These are phyloP conservation scores for Falco peregrinus DNA, from an alignment of 2,797 vertebrate genomes.

Conservation along the genomic window DNA sequence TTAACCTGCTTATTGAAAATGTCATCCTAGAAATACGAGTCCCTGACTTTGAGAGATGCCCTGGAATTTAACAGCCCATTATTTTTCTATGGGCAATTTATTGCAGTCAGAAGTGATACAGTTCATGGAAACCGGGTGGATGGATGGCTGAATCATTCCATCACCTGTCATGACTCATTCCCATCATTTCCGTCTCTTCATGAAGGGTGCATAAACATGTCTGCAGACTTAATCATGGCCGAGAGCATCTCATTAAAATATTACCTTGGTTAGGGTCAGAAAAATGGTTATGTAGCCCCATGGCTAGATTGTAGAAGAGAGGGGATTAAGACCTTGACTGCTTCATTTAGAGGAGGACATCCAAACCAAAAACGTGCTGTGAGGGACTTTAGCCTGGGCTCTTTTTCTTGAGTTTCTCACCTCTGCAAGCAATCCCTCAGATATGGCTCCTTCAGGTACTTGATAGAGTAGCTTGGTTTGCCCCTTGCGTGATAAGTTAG, in stretches of 20 bases:
- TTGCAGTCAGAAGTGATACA: slow-evolving; percentile 58
- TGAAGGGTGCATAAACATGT: slow-evolving; percentile 36
- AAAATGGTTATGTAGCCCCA: not conserved
- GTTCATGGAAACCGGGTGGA: slow-evolving; percentile 36
- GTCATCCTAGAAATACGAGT: slow-evolving; percentile 4
- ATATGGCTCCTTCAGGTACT: not conserved
- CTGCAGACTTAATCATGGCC: slow-evolving; percentile 23
- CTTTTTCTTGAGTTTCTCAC: not conserved
- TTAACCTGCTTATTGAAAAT: slow-evolving; percentile 19
- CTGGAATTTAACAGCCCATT: slow-evolving; percentile 66
- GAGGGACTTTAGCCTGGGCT: not conserved
- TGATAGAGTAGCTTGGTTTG: not conserved
- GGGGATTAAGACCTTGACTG: not conserved
- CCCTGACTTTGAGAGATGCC: slow-evolving; percentile 51
- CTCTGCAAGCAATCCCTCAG: not conserved
- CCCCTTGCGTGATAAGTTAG: not conserved
- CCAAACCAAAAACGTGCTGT: not conserved
- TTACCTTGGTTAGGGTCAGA: not conserved
- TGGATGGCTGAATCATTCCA: slow-evolving; percentile 61
- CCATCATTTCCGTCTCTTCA: slow-evolving; percentile 40
- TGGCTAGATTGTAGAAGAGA: not conserved
- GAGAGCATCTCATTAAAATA: slow-evolving; percentile 39
- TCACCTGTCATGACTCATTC: slow-evolving; percentile 68
- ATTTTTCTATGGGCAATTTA: slow-evolving; percentile 65
- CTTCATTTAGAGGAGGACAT: not conserved